phyloP scores from a whole-genome alignment of 2,113 vertebrate species.

The Labrus mixtus region DNA sequence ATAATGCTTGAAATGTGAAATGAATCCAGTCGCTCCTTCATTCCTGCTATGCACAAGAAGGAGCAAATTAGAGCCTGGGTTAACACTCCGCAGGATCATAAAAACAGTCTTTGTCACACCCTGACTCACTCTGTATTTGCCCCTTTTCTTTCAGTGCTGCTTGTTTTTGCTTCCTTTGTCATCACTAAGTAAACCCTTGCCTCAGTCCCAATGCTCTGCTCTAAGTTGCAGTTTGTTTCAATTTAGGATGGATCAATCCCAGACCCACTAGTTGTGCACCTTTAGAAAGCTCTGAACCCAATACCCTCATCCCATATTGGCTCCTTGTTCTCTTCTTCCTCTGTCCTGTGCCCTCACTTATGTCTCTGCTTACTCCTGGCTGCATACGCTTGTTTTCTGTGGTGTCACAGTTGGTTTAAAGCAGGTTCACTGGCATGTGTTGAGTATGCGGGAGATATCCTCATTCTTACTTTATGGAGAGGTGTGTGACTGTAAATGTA shows the following conservation, averaged over 20 bases:
- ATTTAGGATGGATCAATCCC: constrained; percentile 51
- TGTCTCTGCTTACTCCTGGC: constrained; percentile 11
- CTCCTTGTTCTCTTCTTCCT: constrained; percentile 1
- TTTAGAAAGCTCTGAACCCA: constrained; percentile 20
- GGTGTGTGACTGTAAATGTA: neutral
- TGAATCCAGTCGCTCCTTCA: constrained; percentile 55
- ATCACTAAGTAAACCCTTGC: constrained; percentile 5
- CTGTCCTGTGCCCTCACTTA: neutral
- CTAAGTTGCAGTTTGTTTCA: constrained; percentile 47
- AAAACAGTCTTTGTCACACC: constrained; percentile 64
- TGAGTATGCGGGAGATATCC: constrained; percentile 50
- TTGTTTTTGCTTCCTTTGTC: constrained; percentile 16
- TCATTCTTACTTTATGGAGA: constrained; percentile 24
- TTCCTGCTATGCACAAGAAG: constrained; percentile 31
- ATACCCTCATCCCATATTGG: neutral
- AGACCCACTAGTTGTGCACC: constrained; percentile 35
- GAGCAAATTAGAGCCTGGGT: constrained; percentile 60
- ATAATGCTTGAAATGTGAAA: constrained; percentile 66
- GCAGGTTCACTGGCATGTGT: constrained; percentile 58
- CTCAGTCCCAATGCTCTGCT: neutral
- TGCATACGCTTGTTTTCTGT: constrained; percentile 57
- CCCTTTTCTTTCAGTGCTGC: constrained; percentile 20
- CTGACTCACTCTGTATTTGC: constrained; percentile 31
- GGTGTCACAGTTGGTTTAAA: constrained; percentile 60
- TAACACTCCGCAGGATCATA: constrained; percentile 64